Evolutionary conservation across 2,113 vertebrate species (phyloP).

Genomic region (Chaetorhynchus papuensis): DNA sequence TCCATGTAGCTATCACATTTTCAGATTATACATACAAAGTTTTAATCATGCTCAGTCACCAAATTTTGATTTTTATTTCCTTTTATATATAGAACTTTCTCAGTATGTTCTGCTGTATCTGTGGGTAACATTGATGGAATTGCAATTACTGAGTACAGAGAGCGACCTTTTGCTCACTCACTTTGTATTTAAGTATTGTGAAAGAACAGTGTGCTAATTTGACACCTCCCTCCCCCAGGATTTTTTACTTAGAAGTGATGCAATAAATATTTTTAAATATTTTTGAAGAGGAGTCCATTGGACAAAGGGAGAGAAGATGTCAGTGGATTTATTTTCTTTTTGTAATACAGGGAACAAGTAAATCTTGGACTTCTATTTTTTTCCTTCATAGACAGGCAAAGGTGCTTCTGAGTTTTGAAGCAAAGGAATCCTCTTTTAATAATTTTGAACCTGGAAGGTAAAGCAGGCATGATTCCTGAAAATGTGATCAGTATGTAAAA

Average conservation of each 20-base stretch:
- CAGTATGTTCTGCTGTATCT: neutral
- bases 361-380: neutral
- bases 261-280: neutral
- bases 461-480: neutral
- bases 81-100: neutral
- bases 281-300: neutral
- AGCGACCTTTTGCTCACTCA: neutral
- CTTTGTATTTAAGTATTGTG: neutral
- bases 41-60: neutral
- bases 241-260: neutral
- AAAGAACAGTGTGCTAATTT: neutral
- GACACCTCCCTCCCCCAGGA: neutral
- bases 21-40: neutral
- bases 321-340: neutral
- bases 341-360: neutral
- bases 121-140: neutral
- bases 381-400: neutral
- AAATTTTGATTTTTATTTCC: neutral
- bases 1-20: neutral
- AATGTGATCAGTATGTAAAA: neutral
- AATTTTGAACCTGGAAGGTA: neutral
- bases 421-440: neutral
- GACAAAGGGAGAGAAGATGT: neutral
- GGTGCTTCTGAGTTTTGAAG: neutral
- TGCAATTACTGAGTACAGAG: neutral